Conservation (phyloP, 2,113 vertebrate species). For the Trinectes maculatus region DNA sequence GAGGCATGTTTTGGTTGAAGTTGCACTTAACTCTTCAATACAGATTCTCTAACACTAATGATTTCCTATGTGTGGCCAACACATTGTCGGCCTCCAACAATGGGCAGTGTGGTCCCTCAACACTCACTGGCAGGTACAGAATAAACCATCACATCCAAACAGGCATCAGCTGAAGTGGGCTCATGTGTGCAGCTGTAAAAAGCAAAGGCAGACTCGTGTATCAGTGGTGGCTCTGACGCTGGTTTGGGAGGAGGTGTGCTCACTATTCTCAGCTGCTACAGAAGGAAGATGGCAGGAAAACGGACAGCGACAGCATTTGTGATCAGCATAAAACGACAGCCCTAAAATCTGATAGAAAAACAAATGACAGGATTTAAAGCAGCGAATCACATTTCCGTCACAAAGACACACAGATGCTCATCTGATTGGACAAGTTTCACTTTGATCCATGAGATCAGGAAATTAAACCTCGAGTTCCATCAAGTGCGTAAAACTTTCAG, state of each 20-base stretch:
- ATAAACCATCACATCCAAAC: conserved; percentile 22
- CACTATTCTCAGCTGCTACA: conserved; percentile 2
- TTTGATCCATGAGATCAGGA: conserved; percentile 66
- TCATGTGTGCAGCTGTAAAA: conserved; percentile 32
- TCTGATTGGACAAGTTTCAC: conserved; percentile 68
- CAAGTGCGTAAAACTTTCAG: conserved; percentile 72
- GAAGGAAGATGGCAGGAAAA: conserved; percentile 48
- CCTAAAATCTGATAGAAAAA: conserved; percentile 73
- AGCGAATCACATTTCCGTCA: conserved; percentile 79
- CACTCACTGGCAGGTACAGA: conserved; percentile 18
- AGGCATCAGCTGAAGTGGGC: conserved; percentile 33
- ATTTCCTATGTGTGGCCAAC: too few relatives aligned
- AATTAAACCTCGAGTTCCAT: conserved; percentile 64
- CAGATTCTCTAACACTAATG: too few relatives aligned
- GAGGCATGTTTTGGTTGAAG: conserved; percentile 6
- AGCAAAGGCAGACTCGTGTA: conserved; percentile 52
- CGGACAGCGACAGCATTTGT: conserved; percentile 63
- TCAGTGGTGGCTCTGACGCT: conserved; percentile 19
- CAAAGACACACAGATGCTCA: conserved; percentile 73
- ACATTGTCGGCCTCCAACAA: too few relatives aligned
- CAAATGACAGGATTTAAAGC: conserved; percentile 73
- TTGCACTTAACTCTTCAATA: conserved; percentile 4
- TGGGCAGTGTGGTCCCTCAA: conserved; percentile 44
- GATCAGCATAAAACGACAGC: conserved; percentile 74
- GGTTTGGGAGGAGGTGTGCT: conserved; percentile 26